Conservation (phyloP, 1,140 invertebrate genomes). For the Bombus consobrinus region DNA sequence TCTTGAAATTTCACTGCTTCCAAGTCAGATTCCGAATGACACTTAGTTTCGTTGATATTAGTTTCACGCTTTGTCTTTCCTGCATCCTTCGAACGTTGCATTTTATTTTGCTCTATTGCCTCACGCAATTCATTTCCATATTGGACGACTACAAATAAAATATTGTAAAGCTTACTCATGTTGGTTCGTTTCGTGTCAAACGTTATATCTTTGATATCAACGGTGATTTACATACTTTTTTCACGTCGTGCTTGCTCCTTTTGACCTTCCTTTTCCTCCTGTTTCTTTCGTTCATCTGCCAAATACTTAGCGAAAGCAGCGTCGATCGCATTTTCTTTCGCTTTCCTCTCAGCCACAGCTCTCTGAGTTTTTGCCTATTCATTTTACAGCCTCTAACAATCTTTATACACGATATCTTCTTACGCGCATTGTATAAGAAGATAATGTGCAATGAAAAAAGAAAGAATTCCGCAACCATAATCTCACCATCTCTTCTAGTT, state of each 20-base stretch:
- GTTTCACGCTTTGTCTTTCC: no score
- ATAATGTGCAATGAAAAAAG: no score
- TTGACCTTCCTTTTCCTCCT: background rate
- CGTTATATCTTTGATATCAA: background rate
- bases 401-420: no score
- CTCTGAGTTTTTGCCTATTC: background rate
- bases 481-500: constrained; percentile 26
- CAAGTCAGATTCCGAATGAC: background rate
- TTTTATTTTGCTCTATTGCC: background rate
- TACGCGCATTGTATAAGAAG: no score
- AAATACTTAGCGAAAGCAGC: constrained; percentile 16
- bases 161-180: background rate
- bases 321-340: constrained; percentile 26
- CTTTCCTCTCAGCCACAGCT: constrained; percentile 1
- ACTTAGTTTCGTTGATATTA: background rate
- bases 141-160: background rate
- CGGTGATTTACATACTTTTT: background rate
- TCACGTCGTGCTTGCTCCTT: background rate
- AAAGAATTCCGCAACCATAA: background rate
- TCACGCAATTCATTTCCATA: constrained; percentile 29
- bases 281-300: constrained; percentile 7
- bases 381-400: background rate
- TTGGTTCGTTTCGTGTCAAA: background rate
- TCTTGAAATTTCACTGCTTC: background rate
- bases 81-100: background rate